phyloP scores from a whole-genome alignment of 2,113 vertebrate species.

The Eptesicus fuscus region DNA sequence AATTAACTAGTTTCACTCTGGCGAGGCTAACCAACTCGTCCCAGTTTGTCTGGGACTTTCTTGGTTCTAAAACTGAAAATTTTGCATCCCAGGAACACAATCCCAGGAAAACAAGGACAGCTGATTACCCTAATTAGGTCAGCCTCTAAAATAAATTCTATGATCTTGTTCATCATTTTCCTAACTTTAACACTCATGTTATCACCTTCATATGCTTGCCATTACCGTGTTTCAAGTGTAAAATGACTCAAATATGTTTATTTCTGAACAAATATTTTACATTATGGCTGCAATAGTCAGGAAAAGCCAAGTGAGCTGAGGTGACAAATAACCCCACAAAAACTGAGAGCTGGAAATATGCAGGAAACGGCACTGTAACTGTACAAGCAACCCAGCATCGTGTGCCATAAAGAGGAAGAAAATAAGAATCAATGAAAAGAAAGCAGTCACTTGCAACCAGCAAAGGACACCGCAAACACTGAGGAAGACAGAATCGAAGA shows the following conservation, averaged over 20 bases:
- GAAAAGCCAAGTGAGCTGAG: background rate
- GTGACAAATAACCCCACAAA: background rate
- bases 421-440: background rate
- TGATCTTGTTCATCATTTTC: background rate
- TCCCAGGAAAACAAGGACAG: background rate
- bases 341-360: background rate
- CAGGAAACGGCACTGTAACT: accelerated
- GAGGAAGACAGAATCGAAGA: background rate
- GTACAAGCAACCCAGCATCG: background rate
- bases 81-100: background rate
- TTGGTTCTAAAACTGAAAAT: background rate
- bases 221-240: background rate
- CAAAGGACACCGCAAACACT: background rate
- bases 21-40: background rate
- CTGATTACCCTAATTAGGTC: background rate
- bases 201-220: background rate
- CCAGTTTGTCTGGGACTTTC: background rate
- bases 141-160: background rate
- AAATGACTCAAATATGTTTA: background rate
- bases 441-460: background rate
- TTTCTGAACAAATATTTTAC: background rate
- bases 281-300: background rate
- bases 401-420: background rate
- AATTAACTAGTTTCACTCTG: background rate
- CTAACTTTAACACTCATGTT: background rate